Evolutionary conservation across 2,888 invertebrate species (phyloP), one percentile per base, ranked within the genome.

Genomic region (Paralinhomoeus sp.): DNA sequence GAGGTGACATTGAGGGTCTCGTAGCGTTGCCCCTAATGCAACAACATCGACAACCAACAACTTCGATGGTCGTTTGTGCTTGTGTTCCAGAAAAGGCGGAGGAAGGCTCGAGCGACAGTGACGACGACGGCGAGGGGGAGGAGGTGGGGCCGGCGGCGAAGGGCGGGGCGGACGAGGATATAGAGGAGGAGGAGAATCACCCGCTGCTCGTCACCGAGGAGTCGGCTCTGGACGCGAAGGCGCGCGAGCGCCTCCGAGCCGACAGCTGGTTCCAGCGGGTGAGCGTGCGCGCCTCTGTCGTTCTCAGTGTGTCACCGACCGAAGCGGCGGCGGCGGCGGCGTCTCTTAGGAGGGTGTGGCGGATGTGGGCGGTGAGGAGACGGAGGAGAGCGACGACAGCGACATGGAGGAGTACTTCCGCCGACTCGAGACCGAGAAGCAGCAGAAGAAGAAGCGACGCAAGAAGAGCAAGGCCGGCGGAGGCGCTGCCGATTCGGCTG

Each of bases 391-490:
- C 31, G 31, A 31, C 12, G 31, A 31, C 12, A 31, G 31, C 31
- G 31, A 15, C 31, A 9, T 31, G 31, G 15, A 15, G 12, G 15
- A 31, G 31, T 31, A 9, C 31, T 15, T 12, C 9, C 31, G 31
- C 36, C 5, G 7, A 49, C 50, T 33, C 45, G 51, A 55, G 43
- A 49, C 23, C 36, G 45, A 33, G 66, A 64, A 47, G 51, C 52
- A 20, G 51, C 57, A 33, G 58, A 58, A 2, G 52, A 48, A 37
- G 50, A 50, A 31, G 48, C 47, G 17, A 37, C 43, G 45, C 45
- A 53, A 53, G 41, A 56, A 53, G 47, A 75, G 73, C 54, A 74
- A 73, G 49, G 65, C 77, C 24, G 33, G 21, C 13, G 40, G 20
- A 18, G 45, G 51, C 43, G 31, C 15, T 31, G 31, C 15, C 31